Evolutionary conservation across 2,888 invertebrate genomes (phyloP), one percentile per base, ranked within the genome.

Genomic region (Lasioglossum lativentre): DNA sequence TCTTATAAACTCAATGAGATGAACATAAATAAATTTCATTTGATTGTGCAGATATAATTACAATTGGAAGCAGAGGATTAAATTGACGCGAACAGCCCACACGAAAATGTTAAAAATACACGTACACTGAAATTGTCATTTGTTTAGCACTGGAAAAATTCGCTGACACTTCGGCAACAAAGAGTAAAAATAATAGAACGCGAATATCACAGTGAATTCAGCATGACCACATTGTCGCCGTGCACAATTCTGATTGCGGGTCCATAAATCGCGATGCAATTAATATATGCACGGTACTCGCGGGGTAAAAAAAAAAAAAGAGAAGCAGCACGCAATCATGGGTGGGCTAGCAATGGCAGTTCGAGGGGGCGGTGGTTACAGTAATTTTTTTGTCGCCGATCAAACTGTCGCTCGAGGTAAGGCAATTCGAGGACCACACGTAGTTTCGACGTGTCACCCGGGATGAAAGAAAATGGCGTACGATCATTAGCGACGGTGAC

Each of bases 401-500:
- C 86, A 87, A 85, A 75, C 80, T 80, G 76, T 78, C 80, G 75
- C 86, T 79, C 71, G 80, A 81, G 85, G 86, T 66, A 73, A 85
- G 82, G 85, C 75, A 88, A 88, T 86, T 87, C 81, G 80, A 71
- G 88, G 91, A 91, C 91, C 90, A 91, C 91, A 91, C 91, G 82
- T 86, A 86, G 90, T 88, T 91, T 85, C 90, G 85, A 86, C 85
- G 88, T 91, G 91, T 91, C 91, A 91, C 89, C 88, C 76, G 88
- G 59, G 84, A 88, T 88, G 91, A 91, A 90, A 87, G 90, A 90
- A 91, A 91, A 91, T 91, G 87, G 91, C 88, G 88, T 86, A 87
- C 90, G 90, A 91, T 92, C 93, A 92, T 93, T 93, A 93, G 89
- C 88, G 92, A 93, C 90, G 90, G 92, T 93, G 93, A 93, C 93